Conservation (phyloP, 1,140 invertebrate genomes). For the Agraylea sexmaculata region DNA sequence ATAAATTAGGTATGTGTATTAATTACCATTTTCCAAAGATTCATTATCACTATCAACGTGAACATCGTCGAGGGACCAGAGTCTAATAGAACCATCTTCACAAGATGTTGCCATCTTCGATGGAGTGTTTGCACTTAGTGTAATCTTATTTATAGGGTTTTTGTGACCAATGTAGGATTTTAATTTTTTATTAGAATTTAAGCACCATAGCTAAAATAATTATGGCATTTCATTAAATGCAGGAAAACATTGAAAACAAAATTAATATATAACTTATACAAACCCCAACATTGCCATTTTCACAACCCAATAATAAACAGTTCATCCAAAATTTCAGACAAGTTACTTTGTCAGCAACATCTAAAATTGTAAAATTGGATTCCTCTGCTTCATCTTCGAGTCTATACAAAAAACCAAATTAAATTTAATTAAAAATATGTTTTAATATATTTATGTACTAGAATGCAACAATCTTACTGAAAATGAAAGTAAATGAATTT, state of each 20-base stretch:
- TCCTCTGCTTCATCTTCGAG: constrained; percentile 6
- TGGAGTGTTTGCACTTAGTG: constrained; percentile 7
- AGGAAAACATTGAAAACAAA: neutral
- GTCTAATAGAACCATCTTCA: constrained; percentile 5
- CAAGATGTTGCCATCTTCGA: constrained; percentile 17
- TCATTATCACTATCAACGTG: constrained; percentile 5
- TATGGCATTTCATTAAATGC: constrained; percentile 3
- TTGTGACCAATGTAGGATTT: constrained; percentile 12
- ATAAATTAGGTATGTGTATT: neutral
- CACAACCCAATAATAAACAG: constrained; percentile 12
- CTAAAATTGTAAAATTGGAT: constrained; percentile 2
- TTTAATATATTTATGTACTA: no score
- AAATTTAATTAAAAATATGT: neutral
- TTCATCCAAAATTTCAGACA: constrained; percentile 10
- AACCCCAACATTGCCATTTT: constrained; percentile 13
- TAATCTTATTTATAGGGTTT: constrained; percentile 8
- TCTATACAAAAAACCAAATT: neutral
- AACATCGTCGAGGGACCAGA: constrained; percentile 14
- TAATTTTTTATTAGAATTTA: constrained; percentile 10
- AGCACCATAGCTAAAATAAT: constrained; percentile 11
- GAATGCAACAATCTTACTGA: constrained; percentile 7
- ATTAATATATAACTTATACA: neutral
- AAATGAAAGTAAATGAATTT: constrained; percentile 15
- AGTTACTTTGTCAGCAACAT: constrained; percentile 6
- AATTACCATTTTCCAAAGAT: constrained; percentile 11